A percentile compares a stretch with the other conserved stretches of the same genome.
Conservation (phyloP, 92 coral and sea anemone genomes). For the Zoanthus solanderi region DNA sequence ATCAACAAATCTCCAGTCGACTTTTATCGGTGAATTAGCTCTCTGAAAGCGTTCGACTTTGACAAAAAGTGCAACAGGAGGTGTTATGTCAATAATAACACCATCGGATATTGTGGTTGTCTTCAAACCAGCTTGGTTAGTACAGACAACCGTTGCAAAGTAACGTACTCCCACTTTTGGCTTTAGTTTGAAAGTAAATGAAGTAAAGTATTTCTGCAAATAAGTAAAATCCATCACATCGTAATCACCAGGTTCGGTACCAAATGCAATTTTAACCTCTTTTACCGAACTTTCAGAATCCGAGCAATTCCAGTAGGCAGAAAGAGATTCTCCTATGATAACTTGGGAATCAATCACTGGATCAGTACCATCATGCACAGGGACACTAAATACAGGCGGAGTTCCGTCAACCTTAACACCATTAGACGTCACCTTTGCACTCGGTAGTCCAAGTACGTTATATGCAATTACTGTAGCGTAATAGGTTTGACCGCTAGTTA, state of each 20-base stretch:
- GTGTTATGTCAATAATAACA: conserved; percentile 81
- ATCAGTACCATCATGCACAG: conserved; percentile 75
- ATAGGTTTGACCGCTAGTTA: conserved; percentile 77
- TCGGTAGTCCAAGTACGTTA: conserved; percentile 85
- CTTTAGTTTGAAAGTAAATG: conserved; percentile 44
- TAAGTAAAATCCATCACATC: conserved; percentile 72
- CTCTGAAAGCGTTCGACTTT: conserved; percentile 75
- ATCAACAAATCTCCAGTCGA: conserved; percentile 80
- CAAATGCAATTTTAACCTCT: conserved; percentile 78
- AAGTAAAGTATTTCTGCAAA: conserved; percentile 55
- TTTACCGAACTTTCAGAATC: conserved; percentile 80
- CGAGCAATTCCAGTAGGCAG: conserved; percentile 78
- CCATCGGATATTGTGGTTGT: conserved; percentile 78
- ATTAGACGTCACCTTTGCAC: conserved; percentile 77
- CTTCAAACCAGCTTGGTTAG: conserved; percentile 82
- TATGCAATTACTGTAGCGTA: conserved; percentile 87
- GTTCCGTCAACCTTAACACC: conserved; percentile 89
- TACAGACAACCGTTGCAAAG: conserved; percentile 91
- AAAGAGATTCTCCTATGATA: conserved; percentile 51
- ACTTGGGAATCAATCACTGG: conserved; percentile 58
- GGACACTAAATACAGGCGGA: conserved; percentile 77
- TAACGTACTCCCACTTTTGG: conserved; percentile 81
- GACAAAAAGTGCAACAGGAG: conserved; percentile 71
- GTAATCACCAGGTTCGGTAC: conserved; percentile 90
- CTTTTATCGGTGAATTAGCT: conserved; percentile 48